A percentile compares a stretch with the other conserved stretches of the same genome.
Conservation (phyloP, 1,140 invertebrate genomes). For the Delia radicum region DNA sequence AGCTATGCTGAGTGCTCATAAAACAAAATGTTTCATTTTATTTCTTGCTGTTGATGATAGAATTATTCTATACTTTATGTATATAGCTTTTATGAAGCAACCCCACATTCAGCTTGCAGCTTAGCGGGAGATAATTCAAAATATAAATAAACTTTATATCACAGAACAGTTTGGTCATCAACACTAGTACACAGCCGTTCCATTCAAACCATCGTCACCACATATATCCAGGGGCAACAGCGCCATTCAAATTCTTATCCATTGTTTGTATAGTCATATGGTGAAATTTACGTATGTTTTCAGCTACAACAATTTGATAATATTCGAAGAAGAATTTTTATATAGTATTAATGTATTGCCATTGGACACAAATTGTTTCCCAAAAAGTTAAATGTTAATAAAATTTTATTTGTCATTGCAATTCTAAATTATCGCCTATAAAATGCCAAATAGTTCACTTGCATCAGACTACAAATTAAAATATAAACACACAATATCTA, state of each 20-base stretch:
- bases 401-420: not conserved
- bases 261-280: not conserved
- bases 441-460: not conserved
- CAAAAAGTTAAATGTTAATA: not conserved
- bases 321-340: not conserved
- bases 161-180: not conserved
- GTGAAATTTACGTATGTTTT: not conserved
- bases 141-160: not conserved
- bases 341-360: not conserved
- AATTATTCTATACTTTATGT: not conserved
- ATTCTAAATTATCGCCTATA: not conserved
- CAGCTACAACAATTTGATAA: not conserved
- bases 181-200: not conserved
- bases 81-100: not conserved
- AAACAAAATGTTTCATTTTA: slow-evolving; percentile 5
- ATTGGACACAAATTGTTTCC: not conserved
- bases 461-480: not conserved
- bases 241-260: not conserved
- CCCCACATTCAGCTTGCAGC: not conserved
- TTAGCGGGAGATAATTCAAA: not conserved
- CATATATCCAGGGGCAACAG: no score
- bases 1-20: not conserved
- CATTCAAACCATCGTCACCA: not conserved
- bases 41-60: not conserved
- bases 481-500: not conserved